A percentile compares a stretch with the other conserved stretches of the same genome.
Evolutionary conservation across 2,888 invertebrate genomes (phyloP).

Genomic region (Strigamia transsilvanica): DNA sequence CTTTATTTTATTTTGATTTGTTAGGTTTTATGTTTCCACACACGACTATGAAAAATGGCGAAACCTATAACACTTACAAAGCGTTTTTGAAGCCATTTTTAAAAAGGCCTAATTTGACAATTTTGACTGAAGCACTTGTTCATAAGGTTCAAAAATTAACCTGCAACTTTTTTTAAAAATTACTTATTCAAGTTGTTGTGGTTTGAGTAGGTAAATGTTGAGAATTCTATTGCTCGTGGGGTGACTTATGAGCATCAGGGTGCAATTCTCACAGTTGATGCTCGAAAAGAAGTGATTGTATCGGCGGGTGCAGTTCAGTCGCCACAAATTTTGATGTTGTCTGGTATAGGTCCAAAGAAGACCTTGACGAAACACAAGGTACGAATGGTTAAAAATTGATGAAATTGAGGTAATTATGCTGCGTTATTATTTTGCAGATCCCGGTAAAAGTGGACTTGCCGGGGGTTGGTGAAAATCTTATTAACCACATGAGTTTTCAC

Average conservation of each 20-base stretch:
- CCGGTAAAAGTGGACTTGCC: conserved; percentile 23
- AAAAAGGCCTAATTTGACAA: conserved; percentile 16
- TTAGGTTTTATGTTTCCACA: conserved; percentile 53
- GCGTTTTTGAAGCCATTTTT: conserved; percentile 43
- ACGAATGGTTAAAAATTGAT: background rate
- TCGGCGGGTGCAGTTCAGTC: conserved; percentile 51
- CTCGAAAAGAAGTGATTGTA: conserved; percentile 48
- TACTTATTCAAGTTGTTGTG: background rate
- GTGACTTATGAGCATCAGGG: conserved; percentile 40
- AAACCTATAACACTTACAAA: conserved; percentile 51
- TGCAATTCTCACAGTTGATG: background rate
- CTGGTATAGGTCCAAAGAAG: conserved; percentile 50
- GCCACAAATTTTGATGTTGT: conserved; percentile 51
- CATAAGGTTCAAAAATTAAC: conserved; percentile 1
- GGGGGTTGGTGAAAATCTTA: conserved; percentile 50
- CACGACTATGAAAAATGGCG: conserved; percentile 52
- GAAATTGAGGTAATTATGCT: background rate
- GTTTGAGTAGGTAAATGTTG: conserved; percentile 17
- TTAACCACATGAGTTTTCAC: conserved; percentile 53
- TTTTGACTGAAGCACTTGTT: conserved; percentile 48
- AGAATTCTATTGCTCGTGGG: background rate
- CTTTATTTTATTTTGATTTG: background rate
- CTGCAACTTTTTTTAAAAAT: background rate
- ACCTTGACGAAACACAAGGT: conserved; percentile 14
- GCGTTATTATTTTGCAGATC: background rate